Percentiles rank a stretch among this genome's conserved stretches.
These are phyloP conservation scores for Euborellia annulipes DNA, from an alignment of 1,140 invertebrate species.

Conservation along the genomic window DNA sequence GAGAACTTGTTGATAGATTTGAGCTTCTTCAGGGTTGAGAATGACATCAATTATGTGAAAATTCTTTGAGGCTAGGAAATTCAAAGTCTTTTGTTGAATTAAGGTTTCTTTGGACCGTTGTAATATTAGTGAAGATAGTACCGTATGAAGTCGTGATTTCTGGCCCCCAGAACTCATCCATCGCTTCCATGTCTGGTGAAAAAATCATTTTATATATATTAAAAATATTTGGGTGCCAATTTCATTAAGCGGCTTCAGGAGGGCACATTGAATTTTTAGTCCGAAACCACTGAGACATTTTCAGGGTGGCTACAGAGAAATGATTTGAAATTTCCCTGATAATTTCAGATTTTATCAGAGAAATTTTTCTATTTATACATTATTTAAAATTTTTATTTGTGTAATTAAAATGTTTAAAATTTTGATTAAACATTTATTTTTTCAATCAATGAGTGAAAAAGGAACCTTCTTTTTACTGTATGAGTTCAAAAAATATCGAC, in stretches of 20 bases:
- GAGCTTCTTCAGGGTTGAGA: constrained; percentile 51
- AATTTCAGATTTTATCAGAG: too few relatives aligned
- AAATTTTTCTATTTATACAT: too few relatives aligned
- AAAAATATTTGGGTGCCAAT: not conserved
- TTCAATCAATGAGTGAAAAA: too few relatives aligned
- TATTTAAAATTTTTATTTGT: too few relatives aligned
- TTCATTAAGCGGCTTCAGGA: not conserved
- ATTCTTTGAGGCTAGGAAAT: constrained; percentile 46
- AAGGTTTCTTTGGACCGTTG: constrained; percentile 69
- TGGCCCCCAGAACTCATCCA: constrained; percentile 32
- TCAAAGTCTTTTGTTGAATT: constrained; percentile 36
- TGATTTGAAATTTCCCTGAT: too few relatives aligned
- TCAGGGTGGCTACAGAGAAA: too few relatives aligned
- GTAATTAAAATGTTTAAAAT: too few relatives aligned
- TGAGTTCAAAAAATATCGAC: too few relatives aligned
- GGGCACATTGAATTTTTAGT: not conserved
- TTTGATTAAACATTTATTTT: too few relatives aligned
- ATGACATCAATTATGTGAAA: constrained; percentile 37
- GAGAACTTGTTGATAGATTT: constrained; percentile 56
- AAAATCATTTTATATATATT: not conserved
- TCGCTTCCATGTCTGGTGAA: constrained; percentile 40
- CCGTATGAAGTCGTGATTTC: constrained; percentile 45
- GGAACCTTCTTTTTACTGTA: too few relatives aligned
- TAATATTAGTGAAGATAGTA: constrained; percentile 68
- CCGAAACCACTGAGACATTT: too few relatives aligned